Evolutionary conservation across 2,888 invertebrate species (phyloP).

Genomic region (Sicus ferrugineus): DNA sequence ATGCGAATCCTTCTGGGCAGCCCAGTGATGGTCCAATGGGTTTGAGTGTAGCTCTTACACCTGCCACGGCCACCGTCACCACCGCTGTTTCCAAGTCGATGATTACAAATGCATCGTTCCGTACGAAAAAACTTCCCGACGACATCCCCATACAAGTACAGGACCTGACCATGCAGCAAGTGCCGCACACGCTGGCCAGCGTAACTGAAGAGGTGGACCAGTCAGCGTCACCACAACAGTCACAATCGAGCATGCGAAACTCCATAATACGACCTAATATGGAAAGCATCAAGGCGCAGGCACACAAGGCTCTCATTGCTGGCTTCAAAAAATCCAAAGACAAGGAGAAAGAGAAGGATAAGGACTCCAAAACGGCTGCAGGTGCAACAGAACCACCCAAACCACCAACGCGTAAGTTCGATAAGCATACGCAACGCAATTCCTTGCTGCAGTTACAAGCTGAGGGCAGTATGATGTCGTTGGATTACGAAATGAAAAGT

Average conservation of each 20-base stretch:
- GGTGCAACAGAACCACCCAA: constrained; percentile 53
- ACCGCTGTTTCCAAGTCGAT: constrained; percentile 88
- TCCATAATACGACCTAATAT: constrained; percentile 62
- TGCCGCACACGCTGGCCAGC: constrained; percentile 57
- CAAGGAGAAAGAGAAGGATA: constrained; percentile 60
- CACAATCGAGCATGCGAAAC: constrained; percentile 55
- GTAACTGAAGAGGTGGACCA: constrained; percentile 62
- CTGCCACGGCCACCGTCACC: constrained; percentile 76
- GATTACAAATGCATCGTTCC: constrained; percentile 98
- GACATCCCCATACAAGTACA: constrained; percentile 84
- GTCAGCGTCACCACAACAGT: constrained; percentile 49
- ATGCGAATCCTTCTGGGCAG: constrained; percentile 80
- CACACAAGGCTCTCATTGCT: constrained; percentile 63
- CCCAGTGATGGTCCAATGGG: constrained; percentile 84
- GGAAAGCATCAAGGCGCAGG: constrained; percentile 63
- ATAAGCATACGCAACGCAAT: constrained; percentile 59
- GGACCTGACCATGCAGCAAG: constrained; percentile 57
- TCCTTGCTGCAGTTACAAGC: constrained; percentile 59
- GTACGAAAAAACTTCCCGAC: constrained; percentile 95
- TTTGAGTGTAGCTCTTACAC: constrained; percentile 79
- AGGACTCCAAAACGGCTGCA: constrained; percentile 38
- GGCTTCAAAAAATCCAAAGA: constrained; percentile 65
- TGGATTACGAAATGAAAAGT: constrained; percentile 50
- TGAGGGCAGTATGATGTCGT: constrained; percentile 41
- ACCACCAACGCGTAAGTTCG: constrained; percentile 60